Evolutionary conservation across 2,797 vertebrate genomes (phyloP).

Genomic region (Onychomys torridus): DNA sequence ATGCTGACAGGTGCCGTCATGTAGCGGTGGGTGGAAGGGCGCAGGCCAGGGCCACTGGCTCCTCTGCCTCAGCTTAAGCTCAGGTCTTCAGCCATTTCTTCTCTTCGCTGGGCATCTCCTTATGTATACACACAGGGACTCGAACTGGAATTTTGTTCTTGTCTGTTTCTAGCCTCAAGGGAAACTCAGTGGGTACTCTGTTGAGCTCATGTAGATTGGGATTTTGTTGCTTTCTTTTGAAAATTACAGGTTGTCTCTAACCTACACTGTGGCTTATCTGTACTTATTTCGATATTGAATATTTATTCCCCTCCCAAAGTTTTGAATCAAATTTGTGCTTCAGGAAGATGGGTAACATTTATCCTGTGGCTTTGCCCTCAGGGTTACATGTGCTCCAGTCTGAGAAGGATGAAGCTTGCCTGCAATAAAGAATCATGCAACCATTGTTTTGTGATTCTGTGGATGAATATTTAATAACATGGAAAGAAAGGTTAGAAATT

Average conservation of each 20-base stretch:
- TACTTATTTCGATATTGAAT: conserved; percentile 60
- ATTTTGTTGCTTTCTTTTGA: conserved; percentile 20
- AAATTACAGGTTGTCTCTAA: not conserved
- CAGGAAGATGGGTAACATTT: conserved; percentile 63
- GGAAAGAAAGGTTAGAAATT: not conserved
- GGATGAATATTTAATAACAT: conserved; percentile 71
- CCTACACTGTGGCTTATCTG: not conserved
- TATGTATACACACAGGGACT: not conserved
- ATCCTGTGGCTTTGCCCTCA: conserved; percentile 71
- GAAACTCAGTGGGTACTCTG: not conserved
- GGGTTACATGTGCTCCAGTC: conserved; percentile 48
- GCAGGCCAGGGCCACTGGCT: not conserved
- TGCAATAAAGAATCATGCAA: conserved; percentile 1
- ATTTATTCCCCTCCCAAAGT: not conserved
- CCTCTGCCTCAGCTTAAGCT: not conserved
- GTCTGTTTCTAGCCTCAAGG: not conserved
- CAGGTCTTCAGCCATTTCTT: not conserved
- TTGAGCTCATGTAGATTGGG: not conserved
- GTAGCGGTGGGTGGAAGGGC: not conserved
- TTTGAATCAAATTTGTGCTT: conserved; percentile 41
- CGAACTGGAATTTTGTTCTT: not conserved
- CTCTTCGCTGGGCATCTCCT: not conserved
- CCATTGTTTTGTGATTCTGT: conserved; percentile 5
- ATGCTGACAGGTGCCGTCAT: not conserved
- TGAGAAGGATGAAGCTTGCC: conserved; percentile 31